Conservation (phyloP, 2,888 invertebrate species). For the Ochropleura plecta region DNA sequence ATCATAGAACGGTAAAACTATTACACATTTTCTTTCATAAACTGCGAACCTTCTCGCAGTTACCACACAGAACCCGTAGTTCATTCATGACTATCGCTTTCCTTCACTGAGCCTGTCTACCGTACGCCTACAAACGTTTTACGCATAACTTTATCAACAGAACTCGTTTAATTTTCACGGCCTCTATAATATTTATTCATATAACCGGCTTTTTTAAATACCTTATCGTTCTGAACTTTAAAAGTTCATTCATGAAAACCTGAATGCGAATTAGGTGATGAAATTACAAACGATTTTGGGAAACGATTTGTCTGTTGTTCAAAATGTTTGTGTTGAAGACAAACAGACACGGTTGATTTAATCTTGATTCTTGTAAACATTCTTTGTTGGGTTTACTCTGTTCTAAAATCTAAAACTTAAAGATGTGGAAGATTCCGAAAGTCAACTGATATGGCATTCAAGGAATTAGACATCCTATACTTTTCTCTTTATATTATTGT, state of each 20-base stretch:
- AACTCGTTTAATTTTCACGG: constrained; percentile 57
- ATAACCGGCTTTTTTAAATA: constrained; percentile 50
- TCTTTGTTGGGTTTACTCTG: background rate
- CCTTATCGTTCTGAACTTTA: constrained; percentile 45
- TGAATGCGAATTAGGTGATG: constrained; percentile 53
- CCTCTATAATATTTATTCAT: constrained; percentile 46
- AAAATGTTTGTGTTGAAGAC: constrained; percentile 1
- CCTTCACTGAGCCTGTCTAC: constrained; percentile 49
- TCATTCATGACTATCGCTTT: constrained; percentile 50
- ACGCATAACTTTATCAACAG: constrained; percentile 45
- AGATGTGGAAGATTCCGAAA: no score
- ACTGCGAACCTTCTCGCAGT: background rate
- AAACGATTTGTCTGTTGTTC: background rate
- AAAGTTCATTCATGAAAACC: constrained; percentile 62
- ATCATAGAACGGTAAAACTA: background rate
- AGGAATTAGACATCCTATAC: no score
- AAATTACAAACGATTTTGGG: constrained; percentile 44
- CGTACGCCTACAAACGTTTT: constrained; percentile 32
- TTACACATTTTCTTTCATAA: background rate
- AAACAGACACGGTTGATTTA: background rate
- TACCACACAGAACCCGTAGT: constrained; percentile 27
- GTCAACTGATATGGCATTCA: no score
- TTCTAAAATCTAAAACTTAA: no score
- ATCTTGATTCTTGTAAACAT: background rate
- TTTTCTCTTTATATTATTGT: no score